Evolutionary conservation across 1,140 invertebrate genomes (phyloP).

Genomic region (Pachyrhynchus sulphureomaculatus): DNA sequence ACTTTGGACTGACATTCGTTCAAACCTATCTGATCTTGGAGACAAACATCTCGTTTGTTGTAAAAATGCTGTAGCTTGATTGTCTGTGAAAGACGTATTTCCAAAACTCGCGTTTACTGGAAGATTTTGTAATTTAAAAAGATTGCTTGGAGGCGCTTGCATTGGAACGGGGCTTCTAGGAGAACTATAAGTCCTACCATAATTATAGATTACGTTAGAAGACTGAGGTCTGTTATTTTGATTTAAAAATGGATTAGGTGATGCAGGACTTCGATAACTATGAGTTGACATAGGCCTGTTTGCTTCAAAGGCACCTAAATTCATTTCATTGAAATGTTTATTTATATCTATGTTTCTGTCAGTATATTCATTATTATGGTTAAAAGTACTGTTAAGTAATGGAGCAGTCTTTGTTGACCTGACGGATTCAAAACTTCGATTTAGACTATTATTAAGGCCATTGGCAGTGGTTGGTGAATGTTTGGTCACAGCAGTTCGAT

Average conservation of each 20-base stretch:
- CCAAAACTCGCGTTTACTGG: background rate
- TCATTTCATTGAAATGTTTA: slow-evolving; percentile 16
- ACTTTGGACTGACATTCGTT: slow-evolving; percentile 19
- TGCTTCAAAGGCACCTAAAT: slow-evolving; percentile 11
- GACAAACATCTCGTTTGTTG: slow-evolving; percentile 2
- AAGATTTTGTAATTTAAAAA: background rate
- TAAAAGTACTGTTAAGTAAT: background rate
- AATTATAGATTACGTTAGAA: slow-evolving; percentile 4
- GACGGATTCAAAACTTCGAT: slow-evolving; percentile 1
- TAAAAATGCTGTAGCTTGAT: background rate
- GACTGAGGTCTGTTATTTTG: background rate
- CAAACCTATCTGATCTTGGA: slow-evolving; percentile 1
- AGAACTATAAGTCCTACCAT: background rate
- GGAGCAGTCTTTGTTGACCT: background rate
- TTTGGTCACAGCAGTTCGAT: slow-evolving; percentile 3
- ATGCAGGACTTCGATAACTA: background rate
- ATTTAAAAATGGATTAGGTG: slow-evolving; percentile 12
- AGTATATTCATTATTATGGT: background rate
- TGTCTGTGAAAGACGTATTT: background rate
- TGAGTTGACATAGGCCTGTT: background rate
- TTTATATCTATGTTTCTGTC: slow-evolving; percentile 9
- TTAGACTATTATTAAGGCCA: background rate
- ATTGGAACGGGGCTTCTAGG: background rate
- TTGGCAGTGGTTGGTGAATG: slow-evolving; percentile 14
- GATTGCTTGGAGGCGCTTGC: background rate